Percentiles rank a stretch among this genome's conserved stretches.
Evolutionary conservation across 2,797 vertebrate species (phyloP).

Genomic region (Sebastolobus alascanus): DNA sequence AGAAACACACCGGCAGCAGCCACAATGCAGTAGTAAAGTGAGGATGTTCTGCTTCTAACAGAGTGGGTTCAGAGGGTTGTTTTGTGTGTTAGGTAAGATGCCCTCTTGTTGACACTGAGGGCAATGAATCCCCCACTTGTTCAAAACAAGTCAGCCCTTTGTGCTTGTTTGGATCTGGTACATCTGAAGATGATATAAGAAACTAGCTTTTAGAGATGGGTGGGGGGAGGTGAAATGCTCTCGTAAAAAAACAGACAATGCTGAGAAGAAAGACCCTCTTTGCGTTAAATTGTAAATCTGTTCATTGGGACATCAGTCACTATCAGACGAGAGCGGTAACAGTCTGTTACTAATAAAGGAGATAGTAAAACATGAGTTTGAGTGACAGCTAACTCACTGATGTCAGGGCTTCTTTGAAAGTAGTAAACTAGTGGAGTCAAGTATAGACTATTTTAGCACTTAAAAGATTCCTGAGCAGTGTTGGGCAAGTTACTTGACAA

Average conservation of each 20-base stretch:
- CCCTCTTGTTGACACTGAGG: slow-evolving; percentile 57
- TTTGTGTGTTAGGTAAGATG: slow-evolving; percentile 47
- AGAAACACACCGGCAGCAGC: slow-evolving; percentile 16
- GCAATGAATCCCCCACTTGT: slow-evolving; percentile 52
- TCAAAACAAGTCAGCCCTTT: slow-evolving; percentile 61
- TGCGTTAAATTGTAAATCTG: not conserved
- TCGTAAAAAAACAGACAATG: not conserved
- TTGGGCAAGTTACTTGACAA: not conserved
- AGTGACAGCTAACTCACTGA: not conserved
- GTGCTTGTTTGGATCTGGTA: slow-evolving; percentile 19
- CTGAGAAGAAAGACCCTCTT: slow-evolving; percentile 2
- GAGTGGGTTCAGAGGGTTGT: slow-evolving; percentile 22
- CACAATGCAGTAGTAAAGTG: slow-evolving; percentile 46
- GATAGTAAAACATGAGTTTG: slow-evolving; percentile 8
- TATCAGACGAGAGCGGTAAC: not conserved
- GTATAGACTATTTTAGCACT: not conserved
- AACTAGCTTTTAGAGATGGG: not conserved
- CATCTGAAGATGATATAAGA: slow-evolving; percentile 43
- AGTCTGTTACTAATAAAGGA: not conserved
- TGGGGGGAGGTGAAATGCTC: not conserved
- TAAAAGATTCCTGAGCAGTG: not conserved
- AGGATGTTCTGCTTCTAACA: slow-evolving; percentile 15
- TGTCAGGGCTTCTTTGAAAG: not conserved
- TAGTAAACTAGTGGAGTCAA: not conserved
- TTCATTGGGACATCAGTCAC: slow-evolving; percentile 23